Evolutionary conservation across 2,888 invertebrate species (phyloP).

Genomic region (Conomelus anceps): DNA sequence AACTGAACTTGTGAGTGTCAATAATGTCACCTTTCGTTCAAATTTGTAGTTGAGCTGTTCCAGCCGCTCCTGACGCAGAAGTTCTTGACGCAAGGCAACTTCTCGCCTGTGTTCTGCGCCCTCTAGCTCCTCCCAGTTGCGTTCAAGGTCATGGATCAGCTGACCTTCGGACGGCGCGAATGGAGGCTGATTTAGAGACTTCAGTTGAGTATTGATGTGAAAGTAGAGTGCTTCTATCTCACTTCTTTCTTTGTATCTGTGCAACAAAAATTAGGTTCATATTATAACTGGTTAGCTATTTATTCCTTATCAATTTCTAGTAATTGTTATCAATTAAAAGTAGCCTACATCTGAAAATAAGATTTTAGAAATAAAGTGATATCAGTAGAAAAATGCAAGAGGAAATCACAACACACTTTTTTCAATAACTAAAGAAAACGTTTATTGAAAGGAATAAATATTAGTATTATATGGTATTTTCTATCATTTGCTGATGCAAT

Average conservation of each 20-base stretch:
- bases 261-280: neutral
- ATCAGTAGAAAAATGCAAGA: too few relatives aligned
- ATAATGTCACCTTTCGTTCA: conserved; percentile 75
- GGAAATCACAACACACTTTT: too few relatives aligned
- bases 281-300: too few relatives aligned
- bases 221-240: conserved; percentile 96
- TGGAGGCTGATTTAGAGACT: conserved; percentile 83
- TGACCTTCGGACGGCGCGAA: conserved; percentile 84
- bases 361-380: too few relatives aligned
- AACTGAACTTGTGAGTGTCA: too few relatives aligned
- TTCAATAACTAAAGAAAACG: neutral
- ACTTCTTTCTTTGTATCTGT: conserved; percentile 88
- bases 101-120: conserved; percentile 91
- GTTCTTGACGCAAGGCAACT: conserved; percentile 82
- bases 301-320: too few relatives aligned
- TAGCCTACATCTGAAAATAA: too few relatives aligned
- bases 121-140: conserved; percentile 89
- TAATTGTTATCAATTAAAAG: too few relatives aligned
- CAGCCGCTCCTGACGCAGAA: conserved; percentile 83
- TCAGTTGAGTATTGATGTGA: conserved; percentile 91
- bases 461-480: too few relatives aligned
- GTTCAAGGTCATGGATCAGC: conserved; percentile 89
- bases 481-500: too few relatives aligned
- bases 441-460: too few relatives aligned
- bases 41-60: conserved; percentile 95